Base-by-base conservation (phyloP, 2,888 invertebrate genomes). In the Zhuqinia jingwanae region DNA sequence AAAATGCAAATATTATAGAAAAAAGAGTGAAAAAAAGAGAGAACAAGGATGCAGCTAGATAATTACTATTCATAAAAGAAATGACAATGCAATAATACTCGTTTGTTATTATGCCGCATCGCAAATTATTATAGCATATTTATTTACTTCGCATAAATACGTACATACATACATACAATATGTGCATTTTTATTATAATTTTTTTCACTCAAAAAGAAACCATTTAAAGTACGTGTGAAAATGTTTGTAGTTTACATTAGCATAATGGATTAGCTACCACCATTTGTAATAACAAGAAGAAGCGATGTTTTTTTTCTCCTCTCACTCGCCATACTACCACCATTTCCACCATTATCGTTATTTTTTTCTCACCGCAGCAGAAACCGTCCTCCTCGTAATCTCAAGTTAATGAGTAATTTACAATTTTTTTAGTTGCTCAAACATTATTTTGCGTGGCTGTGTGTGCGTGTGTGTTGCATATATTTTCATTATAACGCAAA, bases 321-420 rank as follows among this genome's bases (percentile, higher is more conserved):
- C 50, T 50, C n/a, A 50, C 50, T 50, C 50, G n/a, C 50, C 50
- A 50, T 53, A 36, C 36, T 53, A 5, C 20, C 20, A 53, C 17
- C 20, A 53, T 53, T 17, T 17, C 17, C 6, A 53, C 53, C 53
- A 53, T 53, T 50, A 50, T 3, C 50, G 13, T n/a, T 50, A 11
- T 50, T n/a, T 50, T 50, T 53, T 53, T 53, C 53, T 53, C 53
- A 53, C 53, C 53, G 17, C 53, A 53, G 50, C n/a, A n/a, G n/a
- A 11, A 17, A 58, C 36, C 42, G 25, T 45, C 68, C 45, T 68
- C 42, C 45, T 68, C 42, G 42, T 36, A 45, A 20, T 68, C 42
- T 68, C 42, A 36, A 68, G 45, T 68, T 68, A 68, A 68, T 68
- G 68, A 68, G 42, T 68, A 68, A 68, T 68, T 68, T 20, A 68